Evolutionary conservation across 2,888 invertebrate genomes (phyloP), one percentile per base, ranked within the genome.

Genomic region (Clusia tigrina): DNA sequence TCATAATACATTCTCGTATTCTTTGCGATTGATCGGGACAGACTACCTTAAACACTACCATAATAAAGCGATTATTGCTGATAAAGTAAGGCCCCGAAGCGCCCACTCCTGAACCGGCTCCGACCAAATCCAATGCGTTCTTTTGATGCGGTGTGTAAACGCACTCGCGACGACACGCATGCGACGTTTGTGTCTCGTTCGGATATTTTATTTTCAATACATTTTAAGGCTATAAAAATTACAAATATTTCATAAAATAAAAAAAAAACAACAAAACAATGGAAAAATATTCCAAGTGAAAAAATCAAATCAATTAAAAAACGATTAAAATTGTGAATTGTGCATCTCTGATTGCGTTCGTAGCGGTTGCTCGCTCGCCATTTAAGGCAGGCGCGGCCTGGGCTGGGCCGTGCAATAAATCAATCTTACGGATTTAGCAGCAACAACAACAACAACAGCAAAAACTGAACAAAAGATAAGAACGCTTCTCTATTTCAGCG

Each of bases 401-500:
- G 15, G n/a, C 2, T 24, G 12, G 26, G n/a, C 6, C 17, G 25
- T n/a, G 25, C 24, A 23, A 54, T 54, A 54, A 54, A 54, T 54
- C 26, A 54, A 48, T 55, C 42, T n/a, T 15, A 15, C 42, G 42
- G 12, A 3, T 22, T 52, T 42, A 38, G n/a, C 32, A 17, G 10
- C 2, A 10, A 18, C 15, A 25, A 46, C 15, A 57, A 24, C 17
- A 46, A 58, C 20, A 32, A 18, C 25, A 51, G 32, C 3, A 2
- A 22, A 42, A 10, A 42, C n/a, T n/a, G n/a, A n/a, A n/a, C n/a
- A n/a, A n/a, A n/a, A n/a, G n/a, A n/a, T n/a, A n/a, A n/a, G n/a
- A n/a, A n/a, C n/a, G n/a, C n/a, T n/a, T 74, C 69, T 69, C 76
- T 71, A 74, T 73, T 74, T 75, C 68, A 68, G 69, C 66, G 65